Evolutionary conservation across 1,140 invertebrate species (phyloP).

Genomic region (Pygmarrhopalites habei): DNA sequence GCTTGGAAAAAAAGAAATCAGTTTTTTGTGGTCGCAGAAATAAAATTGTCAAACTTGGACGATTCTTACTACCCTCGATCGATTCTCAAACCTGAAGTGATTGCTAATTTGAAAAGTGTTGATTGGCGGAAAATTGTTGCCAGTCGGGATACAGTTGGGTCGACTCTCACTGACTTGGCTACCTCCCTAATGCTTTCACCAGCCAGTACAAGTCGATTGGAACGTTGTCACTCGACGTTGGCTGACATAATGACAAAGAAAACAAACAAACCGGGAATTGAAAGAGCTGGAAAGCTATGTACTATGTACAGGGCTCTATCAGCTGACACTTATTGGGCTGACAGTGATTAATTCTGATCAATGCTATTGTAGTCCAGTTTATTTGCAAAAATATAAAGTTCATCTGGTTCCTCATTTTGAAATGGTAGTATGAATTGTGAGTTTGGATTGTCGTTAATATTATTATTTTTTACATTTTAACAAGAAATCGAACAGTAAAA

Average conservation of each 20-base stretch:
- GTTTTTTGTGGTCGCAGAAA: background rate
- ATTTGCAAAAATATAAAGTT: no score
- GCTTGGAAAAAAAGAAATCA: background rate
- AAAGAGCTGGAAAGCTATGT: constrained; percentile 16
- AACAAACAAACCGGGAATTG: background rate
- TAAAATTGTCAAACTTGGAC: background rate
- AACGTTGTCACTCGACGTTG: constrained; percentile 16
- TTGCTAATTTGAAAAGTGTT: background rate
- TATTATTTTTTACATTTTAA: no score
- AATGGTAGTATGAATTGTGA: no score
- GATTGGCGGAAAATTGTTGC: background rate
- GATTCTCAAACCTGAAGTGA: background rate
- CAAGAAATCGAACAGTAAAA: no score
- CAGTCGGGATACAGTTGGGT: background rate
- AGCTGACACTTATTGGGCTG: background rate
- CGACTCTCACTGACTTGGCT: background rate
- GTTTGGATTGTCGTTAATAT: no score
- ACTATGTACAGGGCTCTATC: background rate
- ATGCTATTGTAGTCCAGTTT: no score
- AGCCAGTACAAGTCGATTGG: constrained; percentile 2
- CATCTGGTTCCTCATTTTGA: no score
- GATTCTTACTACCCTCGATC: background rate
- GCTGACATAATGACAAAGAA: constrained; percentile 6
- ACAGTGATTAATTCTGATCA: no score
- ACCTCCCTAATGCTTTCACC: background rate